phyloP scores from a whole-genome alignment of 2,797 vertebrate species.

The Lutjanus argentimaculatus region DNA sequence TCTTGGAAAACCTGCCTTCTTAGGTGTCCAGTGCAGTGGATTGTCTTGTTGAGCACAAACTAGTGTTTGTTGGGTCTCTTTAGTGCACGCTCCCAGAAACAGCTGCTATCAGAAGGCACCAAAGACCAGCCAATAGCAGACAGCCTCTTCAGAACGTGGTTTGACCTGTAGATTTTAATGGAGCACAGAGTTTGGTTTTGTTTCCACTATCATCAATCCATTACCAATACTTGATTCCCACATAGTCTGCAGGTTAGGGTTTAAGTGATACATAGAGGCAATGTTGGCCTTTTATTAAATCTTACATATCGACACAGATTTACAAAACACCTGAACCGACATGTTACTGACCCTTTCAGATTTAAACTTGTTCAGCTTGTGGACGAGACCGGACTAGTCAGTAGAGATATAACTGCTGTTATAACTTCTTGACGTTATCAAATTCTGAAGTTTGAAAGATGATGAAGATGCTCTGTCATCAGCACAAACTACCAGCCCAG shows the following conservation, averaged over 20 bases:
- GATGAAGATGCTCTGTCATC: neutral
- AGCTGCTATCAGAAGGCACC: neutral
- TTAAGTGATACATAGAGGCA: neutral
- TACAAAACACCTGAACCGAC: neutral
- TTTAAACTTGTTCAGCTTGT: neutral
- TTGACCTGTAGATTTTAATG: neutral
- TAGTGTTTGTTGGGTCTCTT: neutral
- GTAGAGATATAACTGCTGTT: too few relatives aligned
- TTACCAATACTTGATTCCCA: neutral
- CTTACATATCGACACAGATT: neutral
- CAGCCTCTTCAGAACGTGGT: neutral
- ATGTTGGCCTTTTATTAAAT: neutral
- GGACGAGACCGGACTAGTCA: neutral
- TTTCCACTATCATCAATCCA: neutral
- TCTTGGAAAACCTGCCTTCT: neutral
- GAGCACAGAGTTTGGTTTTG: neutral
- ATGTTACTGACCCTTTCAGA: neutral
- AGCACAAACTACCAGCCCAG: too few relatives aligned
- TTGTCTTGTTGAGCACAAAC: neutral
- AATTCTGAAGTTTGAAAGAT: neutral
- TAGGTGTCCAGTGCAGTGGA: neutral
- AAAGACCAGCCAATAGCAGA: neutral
- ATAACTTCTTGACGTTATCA: neutral
- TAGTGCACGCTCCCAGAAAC: neutral
- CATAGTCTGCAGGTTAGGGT: neutral